Base-by-base conservation (phyloP, 2,797 vertebrate genomes). In the Acipenser ruthenus region DNA sequence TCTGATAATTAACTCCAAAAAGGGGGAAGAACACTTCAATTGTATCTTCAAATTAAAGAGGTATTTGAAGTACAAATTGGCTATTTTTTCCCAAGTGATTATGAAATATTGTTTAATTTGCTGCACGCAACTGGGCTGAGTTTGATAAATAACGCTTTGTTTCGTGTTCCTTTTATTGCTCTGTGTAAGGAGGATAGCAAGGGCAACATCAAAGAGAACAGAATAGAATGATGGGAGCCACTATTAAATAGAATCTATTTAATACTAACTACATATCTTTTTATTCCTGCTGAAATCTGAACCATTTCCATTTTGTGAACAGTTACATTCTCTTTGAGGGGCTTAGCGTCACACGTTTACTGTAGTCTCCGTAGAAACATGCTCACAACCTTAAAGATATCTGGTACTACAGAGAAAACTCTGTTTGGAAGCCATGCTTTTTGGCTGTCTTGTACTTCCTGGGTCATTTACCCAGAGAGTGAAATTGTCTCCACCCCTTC, bases 71-170 rank as follows among this genome's bases (percentile, higher is more conserved):
- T 85, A 78, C 88, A 93, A 93, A 93, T 91, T 93, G 93, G 90
- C 88, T 90, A 82, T 76, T 85, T 89, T 92, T 85, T 90, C 80
- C 90, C 89, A 83, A 84, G 87, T 91, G 90, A 95, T 95, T 93
- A 94, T 93, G 91, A 94, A 91, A 91, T 89, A 93, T 91, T 89
- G 87, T 91, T 92, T 92, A 90, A 93, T 92, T 93, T 94, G 87
- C 89, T 83, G 83, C 86, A 78, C 75, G 76, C 86, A 90, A 83
- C 79, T 77, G 83, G 84, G 78, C 74, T 87, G 90, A 87, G 81
- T 88, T 88, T 92, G 90, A 91, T 90, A 89, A 93, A 93, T 93
- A 74, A 4, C 83, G 87, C 72, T 68, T 87, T 90, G 88, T 91
- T 91, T 84, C 87, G 89, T 82, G 82, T 87, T 89, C 84, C 79